Evolutionary conservation across 1,140 invertebrate species (phyloP).

Genomic region (Aleiodes sp.): DNA sequence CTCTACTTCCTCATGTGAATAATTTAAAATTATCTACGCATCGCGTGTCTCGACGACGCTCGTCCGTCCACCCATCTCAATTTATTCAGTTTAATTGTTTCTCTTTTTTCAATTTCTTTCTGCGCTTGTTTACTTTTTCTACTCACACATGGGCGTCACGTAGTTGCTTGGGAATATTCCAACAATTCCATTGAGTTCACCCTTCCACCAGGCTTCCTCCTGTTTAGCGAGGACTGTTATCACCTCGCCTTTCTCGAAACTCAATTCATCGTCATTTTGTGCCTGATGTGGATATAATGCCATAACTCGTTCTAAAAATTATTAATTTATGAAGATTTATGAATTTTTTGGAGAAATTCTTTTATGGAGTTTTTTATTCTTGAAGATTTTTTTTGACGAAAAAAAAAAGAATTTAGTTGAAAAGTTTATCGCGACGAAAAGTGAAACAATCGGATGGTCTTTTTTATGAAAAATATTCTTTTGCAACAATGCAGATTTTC

Average conservation of each 20-base stretch:
- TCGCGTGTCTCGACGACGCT: conserved; percentile 2
- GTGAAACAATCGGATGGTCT: too few species aligned
- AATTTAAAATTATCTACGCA: neutral
- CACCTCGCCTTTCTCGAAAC: conserved; percentile 92
- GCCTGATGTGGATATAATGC: conserved; percentile 93
- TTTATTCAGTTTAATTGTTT: neutral
- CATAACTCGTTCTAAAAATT: conserved; percentile 81
- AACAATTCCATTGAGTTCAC: conserved; percentile 85
- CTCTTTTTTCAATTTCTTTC: conserved; percentile 2
- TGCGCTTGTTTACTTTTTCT: conserved; percentile 33
- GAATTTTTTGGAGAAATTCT: neutral
- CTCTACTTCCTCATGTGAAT: neutral
- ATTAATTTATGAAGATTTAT: conserved; percentile 11
- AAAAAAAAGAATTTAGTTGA: too few species aligned
- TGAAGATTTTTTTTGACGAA: neutral
- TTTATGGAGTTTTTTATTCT: neutral
- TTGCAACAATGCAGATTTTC: too few species aligned
- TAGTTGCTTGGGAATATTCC: conserved; percentile 95
- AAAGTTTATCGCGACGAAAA: too few species aligned
- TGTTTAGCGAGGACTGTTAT: conserved; percentile 91
- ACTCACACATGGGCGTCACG: conserved; percentile 77
- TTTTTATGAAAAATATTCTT: too few species aligned
- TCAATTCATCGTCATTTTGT: conserved; percentile 93
- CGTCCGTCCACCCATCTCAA: conserved; percentile 26
- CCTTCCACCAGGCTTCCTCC: conserved; percentile 96